phyloP scores from a whole-genome alignment of 2,797 vertebrate species.

The Notolepis coatsorum region DNA sequence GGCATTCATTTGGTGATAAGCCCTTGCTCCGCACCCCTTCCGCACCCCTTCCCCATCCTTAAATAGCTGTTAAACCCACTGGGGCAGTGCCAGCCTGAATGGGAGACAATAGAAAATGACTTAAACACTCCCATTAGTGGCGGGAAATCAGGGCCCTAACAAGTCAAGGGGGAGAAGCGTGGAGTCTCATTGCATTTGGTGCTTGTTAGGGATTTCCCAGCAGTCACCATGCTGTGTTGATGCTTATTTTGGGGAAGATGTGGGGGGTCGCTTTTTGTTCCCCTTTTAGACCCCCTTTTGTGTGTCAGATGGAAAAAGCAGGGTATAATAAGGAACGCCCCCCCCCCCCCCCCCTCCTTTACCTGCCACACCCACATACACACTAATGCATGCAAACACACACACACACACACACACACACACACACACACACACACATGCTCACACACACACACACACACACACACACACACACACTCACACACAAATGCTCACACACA shows the following conservation, averaged over 20 bases:
- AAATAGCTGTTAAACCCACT: constrained; percentile 69
- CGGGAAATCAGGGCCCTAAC: constrained; percentile 75
- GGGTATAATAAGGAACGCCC: too few species aligned
- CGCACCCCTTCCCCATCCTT: too few species aligned
- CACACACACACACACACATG: too few species aligned
- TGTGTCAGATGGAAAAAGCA: not conserved
- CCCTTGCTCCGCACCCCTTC: too few species aligned
- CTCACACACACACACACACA: too few species aligned
- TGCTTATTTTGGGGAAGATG: constrained; percentile 65
- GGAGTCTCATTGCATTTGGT: constrained; percentile 74
- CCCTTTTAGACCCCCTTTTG: constrained; percentile 19
- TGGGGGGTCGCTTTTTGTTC: constrained; percentile 38
- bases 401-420: too few species aligned
- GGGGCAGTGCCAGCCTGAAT: constrained; percentile 69
- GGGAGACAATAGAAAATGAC: constrained; percentile 79
- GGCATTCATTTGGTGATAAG: constrained; percentile 73
- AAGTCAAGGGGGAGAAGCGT: constrained; percentile 75
- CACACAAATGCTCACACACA: too few species aligned
- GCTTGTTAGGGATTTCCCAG: constrained; percentile 77
- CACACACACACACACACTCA: too few species aligned
- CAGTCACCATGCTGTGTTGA: constrained; percentile 71
- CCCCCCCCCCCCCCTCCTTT: not conserved
- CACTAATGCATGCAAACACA: too few species aligned
- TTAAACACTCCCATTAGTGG: constrained; percentile 80
- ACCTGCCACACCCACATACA: too few species aligned